A percentile compares a stretch with the other conserved stretches of the same genome.
These are phyloP conservation scores for Lomographa bimaculata DNA, from an alignment of 2,888 invertebrate genomes.

Conservation along the genomic window DNA sequence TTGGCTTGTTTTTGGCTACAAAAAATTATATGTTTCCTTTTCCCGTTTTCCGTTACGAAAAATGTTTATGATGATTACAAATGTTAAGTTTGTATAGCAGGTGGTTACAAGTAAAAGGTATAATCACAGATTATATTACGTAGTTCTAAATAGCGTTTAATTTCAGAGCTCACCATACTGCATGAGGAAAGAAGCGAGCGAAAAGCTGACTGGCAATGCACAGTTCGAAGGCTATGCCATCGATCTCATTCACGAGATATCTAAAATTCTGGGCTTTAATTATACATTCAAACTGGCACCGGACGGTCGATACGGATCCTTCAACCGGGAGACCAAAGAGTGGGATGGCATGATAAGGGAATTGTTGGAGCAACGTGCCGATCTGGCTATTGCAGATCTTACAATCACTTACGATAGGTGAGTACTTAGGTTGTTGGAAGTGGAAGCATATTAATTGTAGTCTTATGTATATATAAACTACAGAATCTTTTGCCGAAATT, in stretches of 20 bases:
- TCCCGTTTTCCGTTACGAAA: no score
- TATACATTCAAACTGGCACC: slow-evolving; percentile 93
- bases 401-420: slow-evolving; percentile 99
- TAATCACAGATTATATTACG: no score
- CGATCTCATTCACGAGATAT: slow-evolving; percentile 96
- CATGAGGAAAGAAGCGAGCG: slow-evolving; percentile 95
- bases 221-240: slow-evolving; percentile 98
- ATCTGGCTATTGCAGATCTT: slow-evolving; percentile 97
- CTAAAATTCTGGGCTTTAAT: slow-evolving; percentile 93
- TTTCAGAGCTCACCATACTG: slow-evolving; percentile 96
- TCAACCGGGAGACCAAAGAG: slow-evolving; percentile 91
- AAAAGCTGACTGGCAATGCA: slow-evolving; percentile 93
- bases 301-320: slow-evolving; percentile 93
- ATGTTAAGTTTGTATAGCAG: no score
- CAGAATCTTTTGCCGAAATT: no score
- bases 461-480: neutral
- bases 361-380: slow-evolving; percentile 94
- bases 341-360: slow-evolving; percentile 97
- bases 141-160: slow-evolving; percentile 40
- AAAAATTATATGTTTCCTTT: no score
- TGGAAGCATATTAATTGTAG: neutral
- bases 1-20: no score
- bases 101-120: no score
- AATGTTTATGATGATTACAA: no score
- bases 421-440: slow-evolving; percentile 28